These are phyloP conservation scores for Phoenicopterus ruber DNA, from an alignment of 2,113 vertebrate species.

Conservation along the genomic window DNA sequence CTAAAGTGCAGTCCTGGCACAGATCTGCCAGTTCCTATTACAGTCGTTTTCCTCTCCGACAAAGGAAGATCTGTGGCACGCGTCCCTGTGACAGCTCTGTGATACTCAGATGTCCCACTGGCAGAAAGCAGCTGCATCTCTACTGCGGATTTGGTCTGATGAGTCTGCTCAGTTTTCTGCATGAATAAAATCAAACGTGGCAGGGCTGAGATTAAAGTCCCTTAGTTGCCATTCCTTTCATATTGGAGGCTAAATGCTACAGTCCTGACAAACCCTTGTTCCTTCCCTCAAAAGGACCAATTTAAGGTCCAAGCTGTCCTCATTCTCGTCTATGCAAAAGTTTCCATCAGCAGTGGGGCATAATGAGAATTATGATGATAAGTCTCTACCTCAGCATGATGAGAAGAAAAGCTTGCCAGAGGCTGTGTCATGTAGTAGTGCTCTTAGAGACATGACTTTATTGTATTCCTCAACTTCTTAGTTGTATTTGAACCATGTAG, in stretches of 20 bases:
- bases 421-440: neutral
- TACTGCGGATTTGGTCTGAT: neutral
- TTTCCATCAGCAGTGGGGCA: neutral
- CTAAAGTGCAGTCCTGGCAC: neutral
- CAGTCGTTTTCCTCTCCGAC: accelerated
- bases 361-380: neutral
- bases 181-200: neutral
- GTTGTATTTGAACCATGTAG: neutral
- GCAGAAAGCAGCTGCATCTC: conserved; percentile 13
- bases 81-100: neutral
- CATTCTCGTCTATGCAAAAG: neutral
- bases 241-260: neutral
- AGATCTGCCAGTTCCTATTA: conserved; percentile 17
- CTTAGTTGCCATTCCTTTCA: neutral
- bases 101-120: neutral
- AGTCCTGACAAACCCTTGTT: neutral
- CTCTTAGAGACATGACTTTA: neutral
- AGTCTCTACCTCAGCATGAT: neutral
- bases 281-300: neutral
- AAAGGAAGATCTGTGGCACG: neutral
- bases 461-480: neutral
- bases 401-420: neutral
- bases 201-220: neutral
- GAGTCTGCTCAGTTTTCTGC: neutral
- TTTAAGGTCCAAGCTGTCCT: neutral